Conservation (phyloP, 1,140 invertebrate genomes). For the Contarinia nasturtii region DNA sequence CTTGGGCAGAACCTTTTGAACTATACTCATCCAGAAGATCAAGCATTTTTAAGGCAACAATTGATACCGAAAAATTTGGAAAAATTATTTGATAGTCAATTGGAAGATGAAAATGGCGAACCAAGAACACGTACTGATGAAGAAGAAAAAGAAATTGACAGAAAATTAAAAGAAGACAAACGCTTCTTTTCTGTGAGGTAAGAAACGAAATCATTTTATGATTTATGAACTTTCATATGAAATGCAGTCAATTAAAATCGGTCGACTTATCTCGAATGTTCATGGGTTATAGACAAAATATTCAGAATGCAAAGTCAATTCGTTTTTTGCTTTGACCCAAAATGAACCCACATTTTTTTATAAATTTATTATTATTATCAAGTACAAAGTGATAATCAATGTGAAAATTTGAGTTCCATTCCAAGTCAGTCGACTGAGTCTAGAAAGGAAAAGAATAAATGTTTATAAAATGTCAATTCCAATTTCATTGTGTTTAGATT, state of each 20-base stretch:
- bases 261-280: no score
- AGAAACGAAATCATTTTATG: conserved; percentile 6
- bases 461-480: no score
- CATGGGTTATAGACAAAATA: no score
- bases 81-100: conserved; percentile 21
- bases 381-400: no score
- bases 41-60: conserved; percentile 44
- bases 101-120: conserved; percentile 16
- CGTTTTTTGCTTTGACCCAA: no score
- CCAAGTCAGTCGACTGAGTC: no score
- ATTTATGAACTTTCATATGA: not conserved
- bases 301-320: no score
- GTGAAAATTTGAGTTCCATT: no score
- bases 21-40: conserved; percentile 59
- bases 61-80: conserved; percentile 33
- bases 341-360: no score
- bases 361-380: no score
- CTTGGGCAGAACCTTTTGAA: conserved; percentile 66
- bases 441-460: no score
- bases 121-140: conserved; percentile 18
- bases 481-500: conserved; percentile 34
- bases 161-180: conserved; percentile 15
- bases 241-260: no score
- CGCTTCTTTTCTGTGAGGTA: conserved; percentile 31
- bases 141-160: conserved; percentile 21